Percentiles rank a stretch among this genome's conserved stretches.
Conservation (phyloP, 2,113 vertebrate genomes). For the Heloderma charlesbogerti region DNA sequence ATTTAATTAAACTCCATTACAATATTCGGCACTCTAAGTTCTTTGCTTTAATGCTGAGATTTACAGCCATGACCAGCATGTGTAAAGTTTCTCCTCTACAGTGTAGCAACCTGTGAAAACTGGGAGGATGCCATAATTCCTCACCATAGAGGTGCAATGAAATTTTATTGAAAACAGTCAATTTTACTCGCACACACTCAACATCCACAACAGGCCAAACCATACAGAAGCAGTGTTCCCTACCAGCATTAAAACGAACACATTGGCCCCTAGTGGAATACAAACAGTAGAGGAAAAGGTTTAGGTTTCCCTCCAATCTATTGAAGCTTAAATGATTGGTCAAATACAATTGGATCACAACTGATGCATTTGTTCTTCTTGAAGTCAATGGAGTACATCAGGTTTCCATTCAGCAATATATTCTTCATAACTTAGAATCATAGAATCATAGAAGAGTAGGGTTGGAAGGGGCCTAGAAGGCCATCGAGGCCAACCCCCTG, state of each 20-base stretch:
- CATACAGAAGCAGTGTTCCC: slow-evolving; percentile 24
- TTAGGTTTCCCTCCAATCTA: slow-evolving; percentile 35
- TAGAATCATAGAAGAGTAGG: no score
- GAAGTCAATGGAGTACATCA: slow-evolving; percentile 29
- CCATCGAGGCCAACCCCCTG: no score
- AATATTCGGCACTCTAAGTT: not conserved
- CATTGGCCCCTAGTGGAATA: not conserved
- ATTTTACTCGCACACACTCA: slow-evolving; percentile 5
- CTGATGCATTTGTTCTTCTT: slow-evolving; percentile 30
- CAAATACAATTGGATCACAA: slow-evolving; percentile 17
- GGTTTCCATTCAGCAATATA: not conserved
- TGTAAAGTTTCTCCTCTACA: not conserved
- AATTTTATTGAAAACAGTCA: slow-evolving; percentile 37
- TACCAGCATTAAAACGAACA: slow-evolving; percentile 53
- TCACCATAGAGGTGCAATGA: slow-evolving; percentile 1
- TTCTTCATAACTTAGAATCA: not conserved
- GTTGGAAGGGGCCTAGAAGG: no score
- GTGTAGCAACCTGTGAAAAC: slow-evolving; percentile 1
- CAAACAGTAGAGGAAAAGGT: slow-evolving; percentile 48
- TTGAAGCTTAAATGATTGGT: slow-evolving; percentile 29
- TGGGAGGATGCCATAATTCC: slow-evolving; percentile 18
- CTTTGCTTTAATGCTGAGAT: slow-evolving; percentile 18
- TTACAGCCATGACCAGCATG: not conserved
- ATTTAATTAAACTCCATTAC: slow-evolving; percentile 30
- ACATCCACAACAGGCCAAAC: slow-evolving; percentile 13